A percentile compares a stretch with the other conserved stretches of the same genome.
Evolutionary conservation across 2,888 invertebrate species (phyloP).

Genomic region (Chorisops tibialis): DNA sequence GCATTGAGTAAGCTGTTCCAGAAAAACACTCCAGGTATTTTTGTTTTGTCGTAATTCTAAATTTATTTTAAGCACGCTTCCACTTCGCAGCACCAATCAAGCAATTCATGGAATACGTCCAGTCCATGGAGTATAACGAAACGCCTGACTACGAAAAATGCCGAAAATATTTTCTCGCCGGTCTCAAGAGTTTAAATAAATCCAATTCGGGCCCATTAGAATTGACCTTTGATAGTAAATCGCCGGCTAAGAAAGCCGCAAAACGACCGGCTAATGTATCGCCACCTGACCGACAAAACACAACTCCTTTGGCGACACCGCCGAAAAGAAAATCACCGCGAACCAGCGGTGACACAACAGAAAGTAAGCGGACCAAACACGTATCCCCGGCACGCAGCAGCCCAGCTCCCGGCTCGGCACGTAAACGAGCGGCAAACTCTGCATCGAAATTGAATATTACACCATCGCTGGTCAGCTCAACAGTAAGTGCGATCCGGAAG

Average conservation of each 20-base stretch:
- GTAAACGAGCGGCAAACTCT: constrained; percentile 37
- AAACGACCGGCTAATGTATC: constrained; percentile 36
- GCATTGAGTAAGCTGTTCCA: constrained; percentile 43
- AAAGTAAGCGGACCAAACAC: constrained; percentile 7
- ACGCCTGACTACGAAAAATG: constrained; percentile 72
- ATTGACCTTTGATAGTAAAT: constrained; percentile 1
- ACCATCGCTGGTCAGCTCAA: constrained; percentile 29
- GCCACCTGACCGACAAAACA: not conserved
- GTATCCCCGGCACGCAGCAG: no score
- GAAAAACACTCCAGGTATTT: constrained; percentile 52
- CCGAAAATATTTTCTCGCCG: constrained; percentile 62
- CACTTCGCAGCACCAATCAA: constrained; percentile 58
- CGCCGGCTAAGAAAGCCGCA: constrained; percentile 39
- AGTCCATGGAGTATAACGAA: constrained; percentile 65
- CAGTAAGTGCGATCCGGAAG: constrained; percentile 33
- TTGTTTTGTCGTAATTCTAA: constrained; percentile 29
- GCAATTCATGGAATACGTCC: constrained; percentile 66
- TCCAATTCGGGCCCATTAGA: constrained; percentile 58
- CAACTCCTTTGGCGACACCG: not conserved
- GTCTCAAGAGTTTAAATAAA: constrained; percentile 62
- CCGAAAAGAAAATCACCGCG: constrained; percentile 8
- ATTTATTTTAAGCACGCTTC: constrained; percentile 7
- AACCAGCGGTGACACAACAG: constrained; percentile 16
- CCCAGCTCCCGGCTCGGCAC: constrained; percentile 30
- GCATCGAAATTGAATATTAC: constrained; percentile 5